Percentiles rank a stretch among this genome's conserved stretches.
phyloP scores from a whole-genome alignment of 2,113 vertebrate species.

The Oenanthe melanoleuca region DNA sequence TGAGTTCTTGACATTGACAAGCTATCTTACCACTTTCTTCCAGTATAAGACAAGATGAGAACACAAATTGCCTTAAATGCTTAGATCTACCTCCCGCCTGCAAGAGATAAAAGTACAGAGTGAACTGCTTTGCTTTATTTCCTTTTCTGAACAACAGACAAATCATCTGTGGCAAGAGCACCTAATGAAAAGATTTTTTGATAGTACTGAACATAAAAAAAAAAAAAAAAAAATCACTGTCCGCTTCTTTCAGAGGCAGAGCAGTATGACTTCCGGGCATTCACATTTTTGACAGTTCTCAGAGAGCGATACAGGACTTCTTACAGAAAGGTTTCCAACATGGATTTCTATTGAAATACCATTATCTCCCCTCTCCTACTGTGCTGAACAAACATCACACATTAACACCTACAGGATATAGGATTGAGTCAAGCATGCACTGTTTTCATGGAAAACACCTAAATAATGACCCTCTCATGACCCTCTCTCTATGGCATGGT shows the following conservation, averaged over 20 bases:
- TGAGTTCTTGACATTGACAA: not conserved
- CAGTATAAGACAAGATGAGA: not conserved
- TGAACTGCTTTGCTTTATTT: constrained; percentile 36
- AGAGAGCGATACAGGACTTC: not conserved
- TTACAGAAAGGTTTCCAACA: not conserved
- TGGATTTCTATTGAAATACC: not conserved
- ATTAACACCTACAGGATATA: fast-evolving
- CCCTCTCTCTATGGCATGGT: fast-evolving
- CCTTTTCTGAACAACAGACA: not conserved
- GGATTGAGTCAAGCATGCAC: fast-evolving
- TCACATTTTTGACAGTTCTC: not conserved
- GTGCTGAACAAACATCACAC: not conserved
- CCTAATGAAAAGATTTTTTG: constrained; percentile 32
- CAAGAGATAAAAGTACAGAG: constrained; percentile 22
- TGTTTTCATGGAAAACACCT: not conserved
- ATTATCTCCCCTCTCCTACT: not conserved
- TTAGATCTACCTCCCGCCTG: constrained; percentile 7
- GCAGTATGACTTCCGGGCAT: not conserved
- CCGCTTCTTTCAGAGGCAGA: not conserved
- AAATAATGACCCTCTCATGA: not conserved
- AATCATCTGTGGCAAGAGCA: not conserved
- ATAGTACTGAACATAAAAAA: not conserved
- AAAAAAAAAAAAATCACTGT: not conserved
- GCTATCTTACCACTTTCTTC: not conserved
- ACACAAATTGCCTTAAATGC: constrained; percentile 29